These are phyloP conservation scores for Cherax destructor DNA, from an alignment of 1,140 invertebrate genomes.

Conservation along the genomic window DNA sequence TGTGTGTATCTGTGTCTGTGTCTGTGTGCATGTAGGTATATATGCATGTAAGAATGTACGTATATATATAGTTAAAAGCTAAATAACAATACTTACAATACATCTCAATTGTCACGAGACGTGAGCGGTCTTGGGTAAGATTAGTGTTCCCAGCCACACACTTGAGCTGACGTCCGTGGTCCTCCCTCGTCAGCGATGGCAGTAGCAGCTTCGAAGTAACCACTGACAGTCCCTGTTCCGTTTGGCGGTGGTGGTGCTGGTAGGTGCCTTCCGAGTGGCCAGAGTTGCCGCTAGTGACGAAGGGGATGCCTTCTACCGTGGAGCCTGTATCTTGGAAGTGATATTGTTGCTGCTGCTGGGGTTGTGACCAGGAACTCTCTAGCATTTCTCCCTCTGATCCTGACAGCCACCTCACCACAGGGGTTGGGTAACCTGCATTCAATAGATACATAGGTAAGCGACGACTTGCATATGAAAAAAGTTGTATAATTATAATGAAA, in stretches of 20 bases:
- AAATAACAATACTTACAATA: slow-evolving; percentile 19
- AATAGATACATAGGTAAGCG: too few species aligned
- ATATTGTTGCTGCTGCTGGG: neutral
- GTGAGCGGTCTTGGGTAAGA: slow-evolving; percentile 3
- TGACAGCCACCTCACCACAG: slow-evolving; percentile 15
- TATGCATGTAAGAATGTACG: neutral
- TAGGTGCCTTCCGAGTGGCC: too few species aligned
- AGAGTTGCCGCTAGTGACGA: too few species aligned
- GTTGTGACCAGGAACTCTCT: neutral
- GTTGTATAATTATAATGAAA: too few species aligned
- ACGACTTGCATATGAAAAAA: too few species aligned
- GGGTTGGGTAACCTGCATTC: neutral
- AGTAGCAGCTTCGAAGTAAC: neutral
- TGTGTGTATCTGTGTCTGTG: too few species aligned
- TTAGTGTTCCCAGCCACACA: slow-evolving; percentile 44
- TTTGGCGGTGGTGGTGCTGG: neutral
- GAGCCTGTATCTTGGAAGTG: neutral
- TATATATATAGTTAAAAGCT: neutral
- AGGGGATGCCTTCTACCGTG: too few species aligned
- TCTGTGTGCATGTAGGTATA: neutral
- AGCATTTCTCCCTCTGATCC: neutral
- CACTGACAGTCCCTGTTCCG: neutral
- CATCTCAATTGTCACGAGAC: slow-evolving; percentile 35
- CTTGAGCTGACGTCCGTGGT: slow-evolving; percentile 21
- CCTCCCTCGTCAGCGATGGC: slow-evolving; percentile 10